Base-by-base conservation (phyloP, 2,888 invertebrate species). In the Drosophila buzzatii region DNA sequence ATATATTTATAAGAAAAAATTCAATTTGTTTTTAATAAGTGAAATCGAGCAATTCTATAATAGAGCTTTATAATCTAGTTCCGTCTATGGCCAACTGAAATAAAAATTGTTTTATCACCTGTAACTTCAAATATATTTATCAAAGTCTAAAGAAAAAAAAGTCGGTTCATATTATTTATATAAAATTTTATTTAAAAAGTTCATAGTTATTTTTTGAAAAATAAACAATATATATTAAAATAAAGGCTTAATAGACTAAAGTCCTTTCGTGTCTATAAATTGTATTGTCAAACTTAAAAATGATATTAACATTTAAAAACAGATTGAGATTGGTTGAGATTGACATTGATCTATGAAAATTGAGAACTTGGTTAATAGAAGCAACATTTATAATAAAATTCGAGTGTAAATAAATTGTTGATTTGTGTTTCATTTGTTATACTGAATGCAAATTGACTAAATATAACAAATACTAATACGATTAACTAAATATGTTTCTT, bases 361-460 rank as follows among this genome's bases (percentile, higher is more conserved):
- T 60, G 23, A 45, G 20, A 16, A 31, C 51, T 42, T 39, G 42
- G 56, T 31, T 62, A 70, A 61, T 59, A 41, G 47, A 66, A 47
- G 20, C 51, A 33, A 51, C 67, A 67, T 51, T 55, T 47, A 45
- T 31, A 56, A 64, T 42, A 70, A 76, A 88, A 80, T 85, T 85
- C 69, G 73, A 82, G 69, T 56, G 31, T 27, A 85, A 62, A 64
- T 51, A n/a, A 51, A 51, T 51, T 64, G 23, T 58, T 56, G 41
- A 31, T 41, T 56, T 61, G 31, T 31, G 14, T 45, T 52, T 7
- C 35, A 18, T 27, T 58, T 45, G 20, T 57, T 42, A 41, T 65
- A 23, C 16, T 47, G 64, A 41, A 33, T 35, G 67, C 39, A 35
- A 49, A 69, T 67, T 45, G 16, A 44, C 55, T 70, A 62, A 10